Evolutionary conservation across 2,888 invertebrate species (phyloP), one percentile per base, ranked within the genome.

Genomic region (Pocota personata): DNA sequence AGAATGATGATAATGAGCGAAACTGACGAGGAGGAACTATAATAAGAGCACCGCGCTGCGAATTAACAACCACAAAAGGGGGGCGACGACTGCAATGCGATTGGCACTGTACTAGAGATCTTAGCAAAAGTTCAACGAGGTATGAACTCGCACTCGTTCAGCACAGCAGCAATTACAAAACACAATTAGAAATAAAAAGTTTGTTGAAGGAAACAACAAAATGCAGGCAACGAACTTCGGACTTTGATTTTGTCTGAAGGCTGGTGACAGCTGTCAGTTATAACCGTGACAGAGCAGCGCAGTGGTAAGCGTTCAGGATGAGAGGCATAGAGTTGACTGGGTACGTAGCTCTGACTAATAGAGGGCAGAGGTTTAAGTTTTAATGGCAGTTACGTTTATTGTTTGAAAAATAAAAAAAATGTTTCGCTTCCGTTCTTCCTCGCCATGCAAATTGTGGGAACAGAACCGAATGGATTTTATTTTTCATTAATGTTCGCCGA

Each of bases 211-310:
- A 73, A 83, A 78, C 62, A 78, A 78, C 60, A 32, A 67, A 78
- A 73, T 73, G 37, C 27, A 72, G 32, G 60, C 27, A 21, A 67
- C 73, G 78, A 83, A 83, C 83, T 83, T 83, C 73, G 83, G 83
- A 83, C 83, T 83, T 79, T 77, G 60, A 16, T 35, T 62, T 32
- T 40, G 14, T 32, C 37, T 40, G 32, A 16, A 14, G 32, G 16
- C 24, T 19, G 30, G 4, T 78, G 83, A 83, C 78, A 78, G 67
- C 0, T 57, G 83, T 73, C 78, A 72, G 57, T 37, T 30, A 7
- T n/a, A n/a, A n/a, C 4, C 3, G 6, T 69, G 58, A 67, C 37
- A 67, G 27, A 16, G 19, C 4, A 8, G n/a, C 55, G 43, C 5
- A 24, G 4, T 24, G 24, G 24, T 24, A 27, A 7, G 37, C 55